Conservation (phyloP, 1,140 invertebrate species). For the Notospermus geniculatus region DNA sequence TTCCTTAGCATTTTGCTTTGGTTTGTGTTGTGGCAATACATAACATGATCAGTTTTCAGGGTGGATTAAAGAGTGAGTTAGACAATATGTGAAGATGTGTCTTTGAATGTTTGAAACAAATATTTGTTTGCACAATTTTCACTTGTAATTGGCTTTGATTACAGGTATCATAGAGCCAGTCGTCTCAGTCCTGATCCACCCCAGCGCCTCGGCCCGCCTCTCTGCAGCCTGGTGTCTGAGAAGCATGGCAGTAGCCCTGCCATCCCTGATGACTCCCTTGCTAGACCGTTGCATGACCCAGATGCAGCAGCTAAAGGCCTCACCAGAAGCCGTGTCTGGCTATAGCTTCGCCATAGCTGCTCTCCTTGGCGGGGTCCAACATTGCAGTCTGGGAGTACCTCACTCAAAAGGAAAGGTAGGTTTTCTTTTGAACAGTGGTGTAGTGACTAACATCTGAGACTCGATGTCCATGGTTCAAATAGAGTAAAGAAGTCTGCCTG, state of each 20-base stretch:
- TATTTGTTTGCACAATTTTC: too few relatives aligned
- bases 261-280: conserved; percentile 88
- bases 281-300: conserved; percentile 68
- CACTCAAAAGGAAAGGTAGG: conserved; percentile 87
- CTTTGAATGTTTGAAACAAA: too few relatives aligned
- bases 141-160: conserved; percentile 17
- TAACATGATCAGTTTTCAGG: too few relatives aligned
- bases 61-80: too few relatives aligned
- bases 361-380: conserved; percentile 83
- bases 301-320: conserved; percentile 69
- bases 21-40: too few relatives aligned
- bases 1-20: too few relatives aligned
- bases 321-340: conserved; percentile 88
- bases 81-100: too few relatives aligned
- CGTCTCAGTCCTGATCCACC: conserved; percentile 84
- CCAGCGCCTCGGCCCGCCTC: conserved; percentile 84
- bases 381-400: conserved; percentile 91
- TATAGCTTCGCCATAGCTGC: conserved; percentile 93
- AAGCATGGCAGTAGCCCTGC: conserved; percentile 87
- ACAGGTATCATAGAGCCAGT: conserved; percentile 64
- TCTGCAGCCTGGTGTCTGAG: conserved; percentile 92
- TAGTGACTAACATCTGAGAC: too few relatives aligned
- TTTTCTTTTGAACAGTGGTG: not conserved
- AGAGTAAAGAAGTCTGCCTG: too few relatives aligned
- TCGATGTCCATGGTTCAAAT: too few relatives aligned